Conservation (phyloP, 2,888 invertebrate species). For the Leptinotarsa haldemani region DNA sequence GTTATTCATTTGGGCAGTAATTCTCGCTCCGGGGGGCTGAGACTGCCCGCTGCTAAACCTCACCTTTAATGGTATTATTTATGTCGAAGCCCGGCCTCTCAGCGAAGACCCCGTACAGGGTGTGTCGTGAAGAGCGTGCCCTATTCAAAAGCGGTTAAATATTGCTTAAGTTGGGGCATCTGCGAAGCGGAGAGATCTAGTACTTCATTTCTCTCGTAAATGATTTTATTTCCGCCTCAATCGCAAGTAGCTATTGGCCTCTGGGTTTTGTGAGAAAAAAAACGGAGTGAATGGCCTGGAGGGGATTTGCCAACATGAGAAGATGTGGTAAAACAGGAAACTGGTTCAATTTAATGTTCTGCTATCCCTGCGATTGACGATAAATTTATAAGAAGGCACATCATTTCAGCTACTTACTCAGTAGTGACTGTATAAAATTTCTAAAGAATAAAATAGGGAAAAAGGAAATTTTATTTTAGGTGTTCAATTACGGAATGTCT, state of each 20-base stretch:
- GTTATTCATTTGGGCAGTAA: conserved; percentile 68
- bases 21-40: conserved; percentile 64
- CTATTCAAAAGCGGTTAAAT: conserved; percentile 36
- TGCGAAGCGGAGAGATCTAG: background rate
- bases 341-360: no score
- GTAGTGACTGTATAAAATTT: no score
- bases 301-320: no score
- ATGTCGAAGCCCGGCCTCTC: conserved; percentile 62
- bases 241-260: background rate
- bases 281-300: background rate
- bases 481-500: no score
- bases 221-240: background rate
- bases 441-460: no score
- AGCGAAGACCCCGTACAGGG: conserved; percentile 55
- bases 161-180: conserved; percentile 18
- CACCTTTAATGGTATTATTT: conserved; percentile 69
- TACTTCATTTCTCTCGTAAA: background rate
- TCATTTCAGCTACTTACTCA: no score
- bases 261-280: background rate
- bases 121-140: conserved; percentile 19
- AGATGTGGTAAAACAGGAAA: no score
- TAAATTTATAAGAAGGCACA: no score
- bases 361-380: no score
- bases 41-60: conserved; percentile 66
- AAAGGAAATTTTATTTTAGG: no score